Base-by-base conservation (phyloP, 2,113 vertebrate species). In the Colossoma macropomum region DNA sequence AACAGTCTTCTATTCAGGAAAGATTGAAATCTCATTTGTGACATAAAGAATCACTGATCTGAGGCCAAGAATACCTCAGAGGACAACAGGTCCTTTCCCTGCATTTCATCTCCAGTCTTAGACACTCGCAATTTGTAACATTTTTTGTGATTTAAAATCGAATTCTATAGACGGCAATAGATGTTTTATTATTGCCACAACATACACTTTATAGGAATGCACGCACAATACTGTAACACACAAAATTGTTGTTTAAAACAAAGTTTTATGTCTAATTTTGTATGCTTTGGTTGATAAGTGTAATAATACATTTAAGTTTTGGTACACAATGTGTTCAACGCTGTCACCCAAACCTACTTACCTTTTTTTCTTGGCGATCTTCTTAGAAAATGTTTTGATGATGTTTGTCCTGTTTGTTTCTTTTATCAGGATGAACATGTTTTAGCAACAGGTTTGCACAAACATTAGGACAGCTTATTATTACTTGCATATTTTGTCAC, bases 31-130 rank as follows among this genome's bases (percentile, higher is more conserved):
- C 86, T 87, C 90, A 80, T 87, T 82, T 82, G 85, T 78, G 17
- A 91, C 88, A 91, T 88, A 85, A 86, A 48, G 85, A 87, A 84
- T 91, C 89, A 92, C 80, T 91, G 89, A 90, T 88, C 82, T 78
- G 66, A 81, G 81, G 70, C 87, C 82, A 80, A 84, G 38, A 86
- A 89, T 88, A 92, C 86, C 82, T 84, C 83, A 92, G 89, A 89
- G 81, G 83, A 81, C 80, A 25, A 72, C 60, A 83, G 75, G 78
- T 84, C 52, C 85, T 87, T 90, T 88, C 81, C n/a, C 82, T 83
- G 7, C 32, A 63, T 71, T 17, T 38, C 30, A 13, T 79, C n/a
- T n/a, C n/a, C n/a, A n/a, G 32, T 54, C 52, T 71, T 70, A 27
- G n/a, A 60, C 45, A 45, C 34, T 30, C 62, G 54, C 16, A 66